A percentile compares a stretch with the other conserved stretches of the same genome.
phyloP scores from a whole-genome alignment of 2,797 vertebrate species.

The Gymnopithys bicolor region DNA sequence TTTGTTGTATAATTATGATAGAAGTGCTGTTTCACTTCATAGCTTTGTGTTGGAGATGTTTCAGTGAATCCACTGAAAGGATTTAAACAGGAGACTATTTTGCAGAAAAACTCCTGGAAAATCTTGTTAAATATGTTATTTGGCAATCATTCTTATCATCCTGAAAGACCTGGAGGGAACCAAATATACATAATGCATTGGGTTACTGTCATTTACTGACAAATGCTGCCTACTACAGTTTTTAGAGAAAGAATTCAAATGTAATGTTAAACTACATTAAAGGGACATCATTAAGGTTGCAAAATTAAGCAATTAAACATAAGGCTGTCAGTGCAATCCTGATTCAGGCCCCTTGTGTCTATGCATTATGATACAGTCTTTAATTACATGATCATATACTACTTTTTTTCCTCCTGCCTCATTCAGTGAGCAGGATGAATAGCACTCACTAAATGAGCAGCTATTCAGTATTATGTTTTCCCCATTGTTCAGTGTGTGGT shows the following conservation, averaged over 20 bases:
- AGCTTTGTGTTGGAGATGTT: slow-evolving; percentile 19
- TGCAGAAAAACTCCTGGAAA: background rate
- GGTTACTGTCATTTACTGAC: slow-evolving; percentile 2
- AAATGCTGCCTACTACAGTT: background rate
- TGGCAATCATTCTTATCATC: background rate
- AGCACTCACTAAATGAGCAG: background rate
- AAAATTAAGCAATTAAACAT: slow-evolving; percentile 34
- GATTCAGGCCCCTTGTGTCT: background rate
- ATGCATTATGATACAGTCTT: background rate
- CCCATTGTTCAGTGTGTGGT: slow-evolving; percentile 25
- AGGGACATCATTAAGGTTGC: background rate
- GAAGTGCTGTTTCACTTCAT: slow-evolving; percentile 21
- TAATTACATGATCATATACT: slow-evolving; percentile 33
- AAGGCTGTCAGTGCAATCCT: background rate
- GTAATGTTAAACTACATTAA: slow-evolving; percentile 15
- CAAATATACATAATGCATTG: background rate
- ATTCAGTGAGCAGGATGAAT: slow-evolving; percentile 9
- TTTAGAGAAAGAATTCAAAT: background rate
- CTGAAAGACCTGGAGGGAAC: background rate
- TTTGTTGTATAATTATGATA: slow-evolving; percentile 8
- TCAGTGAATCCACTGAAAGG: background rate
- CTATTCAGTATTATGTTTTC: slow-evolving; percentile 24
- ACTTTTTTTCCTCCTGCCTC: background rate
- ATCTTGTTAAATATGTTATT: slow-evolving; percentile 34
- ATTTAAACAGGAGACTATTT: slow-evolving; percentile 21